Conservation (phyloP, 2,797 vertebrate genomes). For the Pipistrellus pipistrellus region DNA sequence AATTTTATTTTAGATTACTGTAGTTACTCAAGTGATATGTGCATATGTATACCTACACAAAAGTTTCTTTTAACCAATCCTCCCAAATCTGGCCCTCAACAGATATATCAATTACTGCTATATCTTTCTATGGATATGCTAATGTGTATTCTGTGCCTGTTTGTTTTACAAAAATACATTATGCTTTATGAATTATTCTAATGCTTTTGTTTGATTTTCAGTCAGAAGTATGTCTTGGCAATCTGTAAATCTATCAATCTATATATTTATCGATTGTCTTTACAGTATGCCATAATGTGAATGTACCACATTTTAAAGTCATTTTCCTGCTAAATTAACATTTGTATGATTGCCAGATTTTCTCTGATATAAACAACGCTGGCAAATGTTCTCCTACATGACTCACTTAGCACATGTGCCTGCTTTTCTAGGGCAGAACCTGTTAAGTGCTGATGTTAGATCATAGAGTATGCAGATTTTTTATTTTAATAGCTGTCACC, state of each 20-base stretch:
- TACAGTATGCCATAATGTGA: background rate
- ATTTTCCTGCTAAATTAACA: conserved; percentile 49
- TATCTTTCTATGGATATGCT: background rate
- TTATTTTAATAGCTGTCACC: conserved; percentile 38
- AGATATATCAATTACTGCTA: background rate
- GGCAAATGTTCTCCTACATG: background rate
- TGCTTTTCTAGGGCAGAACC: conserved; percentile 41
- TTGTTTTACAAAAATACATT: conserved; percentile 13
- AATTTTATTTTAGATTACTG: conserved; percentile 9
- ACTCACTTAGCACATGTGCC: background rate
- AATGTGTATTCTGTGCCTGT: background rate
- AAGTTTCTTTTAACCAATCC: background rate
- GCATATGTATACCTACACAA: background rate
- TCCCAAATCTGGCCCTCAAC: background rate
- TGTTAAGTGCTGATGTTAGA: background rate
- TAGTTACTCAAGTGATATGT: background rate
- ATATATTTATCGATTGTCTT: background rate
- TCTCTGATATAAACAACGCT: background rate
- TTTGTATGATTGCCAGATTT: background rate
- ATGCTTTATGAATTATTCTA: background rate
- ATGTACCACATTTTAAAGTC: conserved; percentile 8
- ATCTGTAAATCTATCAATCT: background rate
- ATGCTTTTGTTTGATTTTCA: conserved; percentile 43
- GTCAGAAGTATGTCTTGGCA: background rate
- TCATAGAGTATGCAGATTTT: background rate